Base-by-base conservation (phyloP, 2,113 vertebrate species). In the Ictalurus punctatus region DNA sequence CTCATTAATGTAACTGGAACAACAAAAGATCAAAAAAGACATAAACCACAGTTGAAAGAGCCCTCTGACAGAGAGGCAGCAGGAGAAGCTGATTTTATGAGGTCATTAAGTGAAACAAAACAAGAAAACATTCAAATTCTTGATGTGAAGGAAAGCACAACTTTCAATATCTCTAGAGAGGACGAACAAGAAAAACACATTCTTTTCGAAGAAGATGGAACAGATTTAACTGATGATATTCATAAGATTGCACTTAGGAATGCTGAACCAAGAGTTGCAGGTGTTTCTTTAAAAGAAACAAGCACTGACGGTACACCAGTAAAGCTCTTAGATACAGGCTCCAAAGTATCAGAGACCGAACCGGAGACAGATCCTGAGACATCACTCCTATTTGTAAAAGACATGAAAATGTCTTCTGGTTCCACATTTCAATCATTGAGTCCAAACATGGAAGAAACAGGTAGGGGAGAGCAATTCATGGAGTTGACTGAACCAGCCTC, bases 1-100 rank as follows among this genome's bases (percentile, higher is more conserved):
- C 56, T 95, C 10, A 85, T 94, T 67, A 91, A 88, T 92, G 91
- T 89, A 34, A n/a, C 88, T 61, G 59, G 81, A 40, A 30, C 87
- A 27, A 81, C 58, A 8, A 37, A 65, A 86, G 82, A 44, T 54
- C 25, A 56, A 74, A 82, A 14, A 1, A 44, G 21, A 79, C 34
- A 48, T 63, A 44, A 79, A 21, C n/a, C 56, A 61, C 69, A 84
- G 21, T 17, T 52, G 69, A 25, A 21, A 21, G 67, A 86, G 48
- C 34, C 25, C 27, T 44, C 65, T 25, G 2, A 69, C 4, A 83
- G 30, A 78, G 37, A 27, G 71, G 5, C 37, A 78, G 63, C 37
- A 27, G 71, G 17, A 88, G 21, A 88, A 61, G 61, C 78, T 79
- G 84, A 74, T 1, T 76, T 88, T 61, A 59, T 16, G 40, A 19